Evolutionary conservation across 2,888 invertebrate genomes (phyloP), one percentile per base, ranked within the genome.

Genomic region (Eledona agricola): DNA sequence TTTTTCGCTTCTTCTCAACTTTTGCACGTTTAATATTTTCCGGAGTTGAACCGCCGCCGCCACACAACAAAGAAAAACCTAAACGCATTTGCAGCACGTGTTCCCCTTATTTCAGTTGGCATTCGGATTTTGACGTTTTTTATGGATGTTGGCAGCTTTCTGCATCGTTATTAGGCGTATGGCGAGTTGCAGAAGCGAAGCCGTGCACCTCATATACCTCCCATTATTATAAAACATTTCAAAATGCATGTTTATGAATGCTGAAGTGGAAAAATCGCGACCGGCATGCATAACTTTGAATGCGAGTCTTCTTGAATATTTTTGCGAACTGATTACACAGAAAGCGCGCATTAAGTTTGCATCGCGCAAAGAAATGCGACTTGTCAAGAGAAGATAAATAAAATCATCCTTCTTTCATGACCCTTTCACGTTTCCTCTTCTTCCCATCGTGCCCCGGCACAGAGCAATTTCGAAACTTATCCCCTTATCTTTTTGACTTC

Each of bases 51-150:
- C n/a, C 7, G 28, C n/a, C n/a, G 19, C 19, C 35, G 22, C 35
- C 35, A 22, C 35, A 40, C 40, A 40, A 28, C 40, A 40, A 40
- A 40, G 40, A 40, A 28, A 38, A 40, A 40, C 40, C 40, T 40
- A 40, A 40, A 40, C 40, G 40, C 40, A 40, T 40, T 40, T 40
- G 26, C 17, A 19, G 40, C 40, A 40, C 40, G 40, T 40, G 40
- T 40, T 40, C 28, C 40, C 40, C 16, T 40, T 40, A 40, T 40
- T 40, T 40, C 28, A 17, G 40, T 26, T 26, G 40, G 40, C 40
- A 40, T 40, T 40, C 40, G 17, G 26, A 40, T 40, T 38, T 40
- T 40, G 40, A 40, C 40, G 40, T 16, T 40, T 40, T n/a, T 40
- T 40, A 40, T 40, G 28, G 40, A 28, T 38, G 40, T 25, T 28